Evolutionary conservation across 2,113 vertebrate species (phyloP).

Genomic region (Falcunculus frontatus): DNA sequence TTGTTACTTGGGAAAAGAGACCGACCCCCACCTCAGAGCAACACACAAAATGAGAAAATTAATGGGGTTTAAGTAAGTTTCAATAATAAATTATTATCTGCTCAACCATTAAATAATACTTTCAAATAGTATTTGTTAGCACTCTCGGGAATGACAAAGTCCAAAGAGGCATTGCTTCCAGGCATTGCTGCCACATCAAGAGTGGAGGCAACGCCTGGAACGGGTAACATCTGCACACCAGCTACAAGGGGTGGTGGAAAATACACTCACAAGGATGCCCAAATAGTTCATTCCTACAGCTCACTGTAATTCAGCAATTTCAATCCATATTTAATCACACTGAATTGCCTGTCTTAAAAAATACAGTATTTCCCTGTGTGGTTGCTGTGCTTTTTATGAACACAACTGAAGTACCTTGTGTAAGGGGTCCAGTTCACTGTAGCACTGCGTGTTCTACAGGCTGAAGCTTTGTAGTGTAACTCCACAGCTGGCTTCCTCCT

Average conservation of each 20-base stretch:
- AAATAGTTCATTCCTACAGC: not conserved
- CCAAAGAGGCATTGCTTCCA: not conserved
- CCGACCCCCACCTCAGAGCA: not conserved
- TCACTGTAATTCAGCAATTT: not conserved
- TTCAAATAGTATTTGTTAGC: not conserved
- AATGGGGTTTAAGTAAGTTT: not conserved
- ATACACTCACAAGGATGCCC: not conserved
- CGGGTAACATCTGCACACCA: not conserved
- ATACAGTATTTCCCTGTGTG: not conserved
- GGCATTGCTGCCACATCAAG: not conserved
- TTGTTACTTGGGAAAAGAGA: not conserved
- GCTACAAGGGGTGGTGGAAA: not conserved
- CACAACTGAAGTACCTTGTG: not conserved
- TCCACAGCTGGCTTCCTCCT: not conserved
- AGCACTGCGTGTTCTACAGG: rapidly evolving
- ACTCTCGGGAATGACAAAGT: not conserved
- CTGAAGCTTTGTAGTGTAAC: not conserved
- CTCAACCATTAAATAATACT: not conserved
- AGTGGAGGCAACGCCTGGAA: not conserved
- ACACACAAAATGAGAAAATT: rapidly evolving
- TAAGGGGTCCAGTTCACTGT: not conserved
- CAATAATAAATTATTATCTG: not conserved
- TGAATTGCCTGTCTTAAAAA: not conserved
- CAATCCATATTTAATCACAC: not conserved
- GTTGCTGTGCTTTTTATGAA: not conserved